Base-by-base conservation (phyloP, 1,140 invertebrate genomes). In the Amyelois transitella region DNA sequence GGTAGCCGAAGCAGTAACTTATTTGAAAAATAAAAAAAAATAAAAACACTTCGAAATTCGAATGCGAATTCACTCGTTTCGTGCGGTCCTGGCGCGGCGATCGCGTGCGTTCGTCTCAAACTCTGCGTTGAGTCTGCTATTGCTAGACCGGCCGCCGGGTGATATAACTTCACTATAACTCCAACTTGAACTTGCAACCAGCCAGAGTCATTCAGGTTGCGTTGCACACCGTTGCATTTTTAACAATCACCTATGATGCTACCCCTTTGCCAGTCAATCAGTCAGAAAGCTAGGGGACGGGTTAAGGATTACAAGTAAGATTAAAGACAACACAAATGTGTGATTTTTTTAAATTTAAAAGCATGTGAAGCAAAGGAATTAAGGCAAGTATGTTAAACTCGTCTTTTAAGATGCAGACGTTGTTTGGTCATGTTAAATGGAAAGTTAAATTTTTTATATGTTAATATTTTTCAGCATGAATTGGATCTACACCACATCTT, bases 171-270 rank as follows among this genome's bases (percentile, higher is more conserved):
- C n/a, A n/a, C n/a, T n/a, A n/a, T n/a, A n/a, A n/a, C n/a, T n/a
- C 53, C 66, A 74, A 71, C 60, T 82, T 85, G 76, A 85, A 82
- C 77, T 81, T 81, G 64, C 58, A 69, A 69, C 72, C n/a, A n/a
- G n/a, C n/a, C n/a, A n/a, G n/a, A n/a, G n/a, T 68, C 72, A 70
- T 56, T 58, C 66, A 81, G 75, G 75, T 77, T 81, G 74, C 77
- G 49, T 64, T 77, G 73, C 81, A 81, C 69, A 76, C 68, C 63
- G 62, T 62, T 82, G 81, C 81, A 79, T 75, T 75, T 78, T 74
- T 59, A 64, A 66, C 62, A 65, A 65, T 64, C 32, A 64, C 43
- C 54, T 55, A n/a, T 32, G 17, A 10, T 22, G 21, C 25, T 55
- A 25, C 44, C 53, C 53, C 53, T 48, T 55, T 18, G n/a, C 25